Conservation (phyloP, 2,797 vertebrate genomes). For the Platalea minor region DNA sequence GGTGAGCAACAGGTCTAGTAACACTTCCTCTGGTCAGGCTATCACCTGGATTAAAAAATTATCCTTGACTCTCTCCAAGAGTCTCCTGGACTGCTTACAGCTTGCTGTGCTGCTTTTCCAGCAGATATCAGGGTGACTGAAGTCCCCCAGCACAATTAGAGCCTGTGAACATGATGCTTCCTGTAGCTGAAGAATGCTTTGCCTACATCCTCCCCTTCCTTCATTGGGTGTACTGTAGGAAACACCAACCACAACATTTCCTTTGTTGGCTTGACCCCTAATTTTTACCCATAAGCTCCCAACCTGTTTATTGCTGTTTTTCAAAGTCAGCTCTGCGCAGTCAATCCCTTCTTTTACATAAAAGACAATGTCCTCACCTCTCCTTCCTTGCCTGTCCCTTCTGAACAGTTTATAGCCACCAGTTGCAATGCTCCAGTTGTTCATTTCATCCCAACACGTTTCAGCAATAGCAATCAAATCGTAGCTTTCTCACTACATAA, state of each 20-base stretch:
- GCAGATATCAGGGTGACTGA: neutral
- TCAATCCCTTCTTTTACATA: neutral
- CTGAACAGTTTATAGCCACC: neutral
- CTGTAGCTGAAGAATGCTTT: neutral
- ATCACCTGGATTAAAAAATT: neutral
- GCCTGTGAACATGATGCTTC: neutral
- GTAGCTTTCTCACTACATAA: neutral
- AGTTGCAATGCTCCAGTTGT: neutral
- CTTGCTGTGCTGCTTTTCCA: neutral
- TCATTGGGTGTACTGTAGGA: neutral
- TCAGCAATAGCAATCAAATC: neutral
- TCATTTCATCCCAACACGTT: accelerated
- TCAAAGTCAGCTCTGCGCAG: neutral
- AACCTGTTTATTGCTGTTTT: neutral
- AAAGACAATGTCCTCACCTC: neutral
- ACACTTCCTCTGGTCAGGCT: neutral
- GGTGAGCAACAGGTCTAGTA: neutral
- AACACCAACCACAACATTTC: neutral
- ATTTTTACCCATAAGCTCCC: neutral
- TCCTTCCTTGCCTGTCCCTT: neutral
- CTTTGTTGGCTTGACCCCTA: neutral
- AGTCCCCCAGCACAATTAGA: neutral
- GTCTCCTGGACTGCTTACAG: neutral
- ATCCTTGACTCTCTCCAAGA: neutral
- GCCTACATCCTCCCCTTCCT: neutral